Percentiles rank a stretch among this genome's conserved stretches.
Conservation (phyloP, 2,888 invertebrate genomes). For the Scaptomyza polygonia region DNA sequence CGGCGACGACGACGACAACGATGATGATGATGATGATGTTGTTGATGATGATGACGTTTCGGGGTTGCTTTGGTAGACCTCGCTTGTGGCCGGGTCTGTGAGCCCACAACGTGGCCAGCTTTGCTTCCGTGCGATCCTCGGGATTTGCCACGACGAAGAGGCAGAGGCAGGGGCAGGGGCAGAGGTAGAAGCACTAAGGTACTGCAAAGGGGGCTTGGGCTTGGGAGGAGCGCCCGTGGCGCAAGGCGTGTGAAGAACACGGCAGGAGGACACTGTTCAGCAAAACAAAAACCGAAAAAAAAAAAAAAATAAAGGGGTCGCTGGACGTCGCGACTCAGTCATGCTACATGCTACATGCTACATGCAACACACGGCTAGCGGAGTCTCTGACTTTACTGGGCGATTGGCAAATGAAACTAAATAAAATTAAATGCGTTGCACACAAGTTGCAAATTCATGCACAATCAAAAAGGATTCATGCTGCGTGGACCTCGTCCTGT, state of each 20-base stretch:
- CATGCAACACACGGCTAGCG: slow-evolving; percentile 5
- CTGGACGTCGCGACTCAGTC: neutral
- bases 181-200: neutral
- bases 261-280: slow-evolving; percentile 35
- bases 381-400: slow-evolving; percentile 35
- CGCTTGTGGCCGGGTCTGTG: slow-evolving; percentile 81
- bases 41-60: slow-evolving; percentile 48
- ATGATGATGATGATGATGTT: neutral
- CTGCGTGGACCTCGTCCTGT: slow-evolving; percentile 61
- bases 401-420: slow-evolving; percentile 77
- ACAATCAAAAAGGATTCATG: slow-evolving; percentile 78
- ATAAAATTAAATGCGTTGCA: slow-evolving; percentile 75
- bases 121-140: slow-evolving; percentile 70
- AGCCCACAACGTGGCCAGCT: slow-evolving; percentile 79
- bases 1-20: neutral
- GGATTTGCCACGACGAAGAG: slow-evolving; percentile 1
- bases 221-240: slow-evolving; percentile 55
- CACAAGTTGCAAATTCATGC: slow-evolving; percentile 71
- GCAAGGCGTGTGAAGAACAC: slow-evolving; percentile 64
- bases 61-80: slow-evolving; percentile 83
- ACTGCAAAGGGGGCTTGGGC: neutral
- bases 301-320: slow-evolving; percentile 39
- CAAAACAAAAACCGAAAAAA: neutral
- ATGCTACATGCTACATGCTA: slow-evolving; percentile 2
- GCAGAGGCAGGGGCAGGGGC: neutral